Evolutionary conservation across 2,888 invertebrate genomes (phyloP), one percentile per base, ranked within the genome.

Genomic region (Drosophila pseudotalamancana): DNA sequence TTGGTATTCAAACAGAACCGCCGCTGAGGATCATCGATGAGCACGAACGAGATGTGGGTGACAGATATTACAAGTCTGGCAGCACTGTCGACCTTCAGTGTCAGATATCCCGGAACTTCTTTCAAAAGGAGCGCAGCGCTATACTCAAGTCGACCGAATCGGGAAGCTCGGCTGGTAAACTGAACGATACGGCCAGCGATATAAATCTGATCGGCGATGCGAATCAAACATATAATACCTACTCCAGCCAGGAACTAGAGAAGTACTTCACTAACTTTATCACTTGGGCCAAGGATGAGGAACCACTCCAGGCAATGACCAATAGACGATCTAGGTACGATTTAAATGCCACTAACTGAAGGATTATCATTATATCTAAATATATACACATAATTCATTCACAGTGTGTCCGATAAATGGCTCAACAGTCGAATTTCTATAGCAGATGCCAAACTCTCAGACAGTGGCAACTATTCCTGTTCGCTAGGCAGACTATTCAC

Each of bases 21-120:
- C 94, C 95, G 64, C 92, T 95, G 70, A 93, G 94, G 76, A 94
- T 95, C 88, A 93, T 95, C 50, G 95, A 95, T 80, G 95, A 95
- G 80, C 94, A 94, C 80, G 94, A 94, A 51, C 94, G 95, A 82
- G 94, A 94, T 89, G 93, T 95, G 50, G 93, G 93, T 80, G 95
- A 95, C 90, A 93, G 94, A 81, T 95, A 95, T 90, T 95, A 95
- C 90, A 95, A 95, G 92, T 93, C 94, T 25, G 95, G 95, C 76
- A 95, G 95, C 90, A 93, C 94, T 55, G 95, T 95, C 77, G 95
- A 95, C 90, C 92, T 95, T 67, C 93, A 94, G 27, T 95, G 95
- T 72, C 90, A 92, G 79, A 92, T 92, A 35, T 91, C 92, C 12
- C 89, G 92, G 42, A 91, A 92, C 64, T 92, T 91, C 60, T 90